Conservation (phyloP, 2,888 invertebrate genomes). For the Scaptomyza polygonia region DNA sequence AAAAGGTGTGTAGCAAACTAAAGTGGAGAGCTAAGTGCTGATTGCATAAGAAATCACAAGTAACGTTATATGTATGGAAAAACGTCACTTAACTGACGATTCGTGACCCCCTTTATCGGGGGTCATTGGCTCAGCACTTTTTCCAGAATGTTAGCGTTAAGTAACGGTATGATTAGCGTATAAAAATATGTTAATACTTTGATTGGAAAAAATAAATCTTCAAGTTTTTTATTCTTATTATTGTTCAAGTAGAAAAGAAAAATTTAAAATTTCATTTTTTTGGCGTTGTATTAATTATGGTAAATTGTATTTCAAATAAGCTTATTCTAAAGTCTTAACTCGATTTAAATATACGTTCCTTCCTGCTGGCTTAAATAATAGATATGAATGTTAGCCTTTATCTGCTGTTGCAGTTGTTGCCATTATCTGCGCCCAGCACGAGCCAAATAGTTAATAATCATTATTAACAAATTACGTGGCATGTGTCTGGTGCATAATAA, state of each 20-base stretch:
- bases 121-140: constrained; percentile 28
- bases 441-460: constrained; percentile 63
- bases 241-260: too few relatives aligned
- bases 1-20: constrained; percentile 33
- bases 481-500: constrained; percentile 45
- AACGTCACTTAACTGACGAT: constrained; percentile 20
- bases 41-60: constrained; percentile 30
- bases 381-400: constrained; percentile 2
- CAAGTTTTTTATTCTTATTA: too few relatives aligned
- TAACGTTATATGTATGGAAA: constrained; percentile 21
- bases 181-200: neutral
- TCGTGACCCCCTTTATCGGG: constrained; percentile 14
- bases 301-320: too few relatives aligned
- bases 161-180: neutral
- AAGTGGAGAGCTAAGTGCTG: neutral
- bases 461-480: constrained; percentile 63
- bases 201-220: neutral
- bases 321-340: too few relatives aligned
- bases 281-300: too few relatives aligned
- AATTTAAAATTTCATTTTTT: too few relatives aligned
- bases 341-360: too few relatives aligned
- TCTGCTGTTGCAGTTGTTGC: constrained; percentile 11
- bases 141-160: neutral
- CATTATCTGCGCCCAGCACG: neutral
- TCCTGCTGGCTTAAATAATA: too few relatives aligned